These are phyloP conservation scores for Perithous albicinctus DNA, from an alignment of 2,888 invertebrate species.

Conservation along the genomic window DNA sequence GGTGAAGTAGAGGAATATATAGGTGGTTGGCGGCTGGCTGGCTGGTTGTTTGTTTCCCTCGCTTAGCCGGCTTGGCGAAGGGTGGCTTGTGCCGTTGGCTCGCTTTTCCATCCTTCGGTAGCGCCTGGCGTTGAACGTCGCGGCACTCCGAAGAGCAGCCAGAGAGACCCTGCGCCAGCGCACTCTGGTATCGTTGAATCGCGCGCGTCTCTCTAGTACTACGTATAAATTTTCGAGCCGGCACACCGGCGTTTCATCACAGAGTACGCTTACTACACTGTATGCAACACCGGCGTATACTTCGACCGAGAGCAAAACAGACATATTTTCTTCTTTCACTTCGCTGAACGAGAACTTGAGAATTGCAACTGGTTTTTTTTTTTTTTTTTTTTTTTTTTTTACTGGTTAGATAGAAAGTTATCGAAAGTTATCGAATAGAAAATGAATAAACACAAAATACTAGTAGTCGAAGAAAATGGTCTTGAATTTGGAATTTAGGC, in stretches of 20 bases:
- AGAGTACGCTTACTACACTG: neutral
- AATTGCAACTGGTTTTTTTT: neutral
- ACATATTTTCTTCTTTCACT: neutral
- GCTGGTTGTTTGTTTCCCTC: constrained; percentile 17
- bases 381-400: neutral
- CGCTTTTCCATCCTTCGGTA: constrained; percentile 28
- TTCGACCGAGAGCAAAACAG: constrained; percentile 18
- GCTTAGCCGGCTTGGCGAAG: constrained; percentile 1
- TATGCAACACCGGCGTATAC: constrained; percentile 16
- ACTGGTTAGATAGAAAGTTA: no score
- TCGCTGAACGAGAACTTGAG: constrained; percentile 9
- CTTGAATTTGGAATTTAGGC: no score
- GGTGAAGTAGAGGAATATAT: constrained; percentile 22
- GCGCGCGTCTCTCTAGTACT: constrained; percentile 11
- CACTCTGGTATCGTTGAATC: neutral
- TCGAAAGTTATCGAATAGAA: no score
- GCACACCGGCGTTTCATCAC: constrained; percentile 2
- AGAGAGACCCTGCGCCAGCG: neutral
- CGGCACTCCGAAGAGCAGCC: neutral
- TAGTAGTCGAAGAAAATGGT: no score
- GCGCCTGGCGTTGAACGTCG: neutral
- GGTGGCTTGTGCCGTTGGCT: constrained; percentile 15
- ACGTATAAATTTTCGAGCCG: constrained; percentile 18
- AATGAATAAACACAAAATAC: no score
- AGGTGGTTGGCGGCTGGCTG: constrained; percentile 71